These are phyloP conservation scores for Diorhabda sublineata DNA, from an alignment of 1,140 invertebrate species.

Conservation along the genomic window DNA sequence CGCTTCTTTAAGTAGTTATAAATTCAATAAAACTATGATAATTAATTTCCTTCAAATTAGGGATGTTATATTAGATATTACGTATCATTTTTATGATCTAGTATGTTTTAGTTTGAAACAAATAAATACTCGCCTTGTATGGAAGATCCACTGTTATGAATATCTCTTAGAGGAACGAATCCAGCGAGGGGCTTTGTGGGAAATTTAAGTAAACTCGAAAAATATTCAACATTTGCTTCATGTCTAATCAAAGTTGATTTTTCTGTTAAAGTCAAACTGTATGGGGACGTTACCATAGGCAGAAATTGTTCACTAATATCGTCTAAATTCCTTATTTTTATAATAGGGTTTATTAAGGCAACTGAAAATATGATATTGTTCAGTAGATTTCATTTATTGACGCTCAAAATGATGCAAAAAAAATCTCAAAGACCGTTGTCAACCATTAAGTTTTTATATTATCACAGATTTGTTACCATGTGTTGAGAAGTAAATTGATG, in stretches of 20 bases:
- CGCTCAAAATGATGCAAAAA: no score
- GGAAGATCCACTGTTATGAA: constrained; percentile 38
- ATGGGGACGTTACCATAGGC: constrained; percentile 59
- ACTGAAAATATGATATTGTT: constrained; percentile 41
- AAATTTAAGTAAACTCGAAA: constrained; percentile 51
- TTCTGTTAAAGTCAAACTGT: constrained; percentile 58
- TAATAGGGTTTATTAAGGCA: constrained; percentile 57
- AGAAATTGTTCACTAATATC: constrained; percentile 56
- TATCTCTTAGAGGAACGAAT: constrained; percentile 52
- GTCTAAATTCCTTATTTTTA: constrained; percentile 51
- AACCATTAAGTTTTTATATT: no score
- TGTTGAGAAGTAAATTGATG: no score
- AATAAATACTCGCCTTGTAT: constrained; percentile 26
- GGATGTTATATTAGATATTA: no score
- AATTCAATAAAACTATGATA: not conserved
- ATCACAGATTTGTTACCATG: no score
- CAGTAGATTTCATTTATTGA: no score
- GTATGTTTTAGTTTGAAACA: not conserved
- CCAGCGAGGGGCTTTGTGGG: constrained; percentile 57
- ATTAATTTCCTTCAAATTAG: not conserved
- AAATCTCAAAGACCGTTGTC: no score
- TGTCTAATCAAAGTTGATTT: constrained; percentile 56
- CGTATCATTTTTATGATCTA: no score
- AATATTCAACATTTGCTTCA: constrained; percentile 49
- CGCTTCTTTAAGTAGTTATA: not conserved